Base-by-base conservation (phyloP, 2,797 vertebrate genomes). In the Sandelia bainsii region DNA sequence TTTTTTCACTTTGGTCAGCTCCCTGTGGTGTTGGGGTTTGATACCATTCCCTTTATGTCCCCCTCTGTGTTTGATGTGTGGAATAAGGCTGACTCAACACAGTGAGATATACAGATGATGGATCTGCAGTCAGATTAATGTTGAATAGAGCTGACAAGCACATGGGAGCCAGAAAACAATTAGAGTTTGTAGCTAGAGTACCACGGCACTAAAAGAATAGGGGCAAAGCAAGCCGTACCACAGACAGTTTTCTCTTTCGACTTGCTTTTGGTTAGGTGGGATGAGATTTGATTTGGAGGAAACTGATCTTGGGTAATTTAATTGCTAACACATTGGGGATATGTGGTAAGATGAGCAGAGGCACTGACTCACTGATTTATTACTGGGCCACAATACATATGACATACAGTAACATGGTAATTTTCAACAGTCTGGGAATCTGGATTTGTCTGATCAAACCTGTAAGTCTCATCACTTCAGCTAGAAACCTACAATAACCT, bases 101-200 rank as follows among this genome's bases (percentile, higher is more conserved):
- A 77, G 58, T 50, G 59, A 85, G 86, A 89, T 80, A 80, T 42
- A 82, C 70, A 32, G 68, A 85, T 87, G 85, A 91, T 86, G 87
- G 88, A 90, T 91, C 73, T 80, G 84, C 80, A 77, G 76, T 82
- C 70, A 80, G 86, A 91, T 91, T 73, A 80, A 76, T 84, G 57
- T 74, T 79, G 89, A 91, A 77, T 69, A 53, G 77, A 79, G 85
- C 67, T 74, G 85, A 82, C 80, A 86, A 82, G 77, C 37, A 27
- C 61, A 12, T 56, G 75, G 72, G 64, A 74, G 74, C 72, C 82
- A 80, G 83, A 56, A 27, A 81, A 83, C 74, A 75, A 81, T 79
- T 85, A 74, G 52, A 78, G 63, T 53, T 59, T 80, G 77, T 66
- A 77, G 77, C 53, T 71, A 51, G 71, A 77, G 71, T 40, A 73